Evolutionary conservation across 2,888 invertebrate genomes (phyloP).

Genomic region (Trissolcus brochymenae): DNA sequence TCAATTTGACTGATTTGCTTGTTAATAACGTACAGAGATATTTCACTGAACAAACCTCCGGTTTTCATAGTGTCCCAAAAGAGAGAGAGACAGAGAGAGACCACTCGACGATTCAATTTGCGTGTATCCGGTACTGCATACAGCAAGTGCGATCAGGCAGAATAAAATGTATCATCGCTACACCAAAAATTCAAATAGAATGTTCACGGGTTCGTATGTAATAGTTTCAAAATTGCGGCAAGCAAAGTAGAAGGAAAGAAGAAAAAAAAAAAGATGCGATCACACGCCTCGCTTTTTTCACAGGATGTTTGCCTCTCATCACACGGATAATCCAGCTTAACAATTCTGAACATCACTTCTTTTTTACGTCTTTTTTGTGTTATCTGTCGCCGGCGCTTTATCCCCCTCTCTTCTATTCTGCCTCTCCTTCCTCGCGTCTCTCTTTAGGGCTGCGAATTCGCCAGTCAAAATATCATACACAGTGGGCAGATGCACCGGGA

Average conservation of each 20-base stretch:
- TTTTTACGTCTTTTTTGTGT: slow-evolving; percentile 46
- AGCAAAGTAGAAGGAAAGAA: slow-evolving; percentile 6
- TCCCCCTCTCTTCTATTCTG: slow-evolving; percentile 12
- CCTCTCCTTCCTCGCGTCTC: slow-evolving; percentile 13
- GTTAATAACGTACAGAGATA: too few relatives aligned
- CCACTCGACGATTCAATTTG: slow-evolving; percentile 18
- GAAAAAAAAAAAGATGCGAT: slow-evolving; percentile 14
- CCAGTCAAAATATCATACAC: slow-evolving; percentile 55
- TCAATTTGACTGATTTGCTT: too few relatives aligned
- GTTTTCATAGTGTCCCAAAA: too few relatives aligned
- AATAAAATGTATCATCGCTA: slow-evolving; percentile 24
- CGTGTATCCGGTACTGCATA: not conserved
- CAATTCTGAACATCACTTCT: slow-evolving; percentile 56
- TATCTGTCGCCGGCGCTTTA: slow-evolving; percentile 44
- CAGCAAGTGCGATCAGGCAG: slow-evolving; percentile 27
- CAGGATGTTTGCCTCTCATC: slow-evolving; percentile 69
- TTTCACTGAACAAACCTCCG: too few relatives aligned
- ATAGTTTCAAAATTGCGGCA: slow-evolving; percentile 40
- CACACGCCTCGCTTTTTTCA: slow-evolving; percentile 47
- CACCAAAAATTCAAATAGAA: slow-evolving; percentile 29
- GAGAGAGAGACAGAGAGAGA: too few relatives aligned
- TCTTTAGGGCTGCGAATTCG: slow-evolving; percentile 37
- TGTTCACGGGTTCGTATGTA: slow-evolving; percentile 24
- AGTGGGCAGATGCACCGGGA: slow-evolving; percentile 57
- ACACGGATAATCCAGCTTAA: slow-evolving; percentile 75